A percentile compares a stretch with the other conserved stretches of the same genome.
Conservation (phyloP, 2,797 vertebrate species). For the Dipus sagitta region DNA sequence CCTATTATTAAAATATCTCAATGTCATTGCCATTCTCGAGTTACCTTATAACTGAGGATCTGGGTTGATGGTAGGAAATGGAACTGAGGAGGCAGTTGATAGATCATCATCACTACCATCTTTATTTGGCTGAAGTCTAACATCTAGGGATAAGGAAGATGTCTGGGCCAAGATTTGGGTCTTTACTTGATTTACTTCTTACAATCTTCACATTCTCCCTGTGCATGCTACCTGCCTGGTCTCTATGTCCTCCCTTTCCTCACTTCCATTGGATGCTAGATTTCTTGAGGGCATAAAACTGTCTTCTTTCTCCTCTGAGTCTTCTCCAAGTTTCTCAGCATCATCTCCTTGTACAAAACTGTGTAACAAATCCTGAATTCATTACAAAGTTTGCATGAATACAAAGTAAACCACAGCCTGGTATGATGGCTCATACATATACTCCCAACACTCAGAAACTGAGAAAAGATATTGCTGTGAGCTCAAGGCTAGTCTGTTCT, state of each 20-base stretch:
- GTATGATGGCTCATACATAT: neutral
- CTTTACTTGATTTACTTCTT: neutral
- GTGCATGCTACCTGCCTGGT: neutral
- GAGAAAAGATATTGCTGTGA: neutral
- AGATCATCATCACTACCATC: neutral
- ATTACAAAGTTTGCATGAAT: slow-evolving; percentile 10
- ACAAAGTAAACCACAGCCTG: neutral
- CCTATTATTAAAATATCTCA: neutral
- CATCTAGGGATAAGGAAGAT: neutral
- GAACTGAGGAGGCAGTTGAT: neutral
- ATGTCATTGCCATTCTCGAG: neutral
- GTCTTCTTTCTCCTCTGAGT: neutral
- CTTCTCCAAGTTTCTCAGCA: neutral
- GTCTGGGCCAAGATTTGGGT: neutral
- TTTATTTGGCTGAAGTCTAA: neutral
- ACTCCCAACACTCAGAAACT: neutral
- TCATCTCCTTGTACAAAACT: neutral
- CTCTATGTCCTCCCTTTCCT: neutral
- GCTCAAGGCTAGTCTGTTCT: neutral
- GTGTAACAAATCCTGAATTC: neutral
- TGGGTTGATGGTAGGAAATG: neutral
- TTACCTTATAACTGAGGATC: neutral
- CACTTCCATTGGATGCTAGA: neutral
- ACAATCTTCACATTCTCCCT: neutral
- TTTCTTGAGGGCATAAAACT: neutral